These are phyloP conservation scores for Brachionus koreanus DNA, from an alignment of 1,140 invertebrate species.

Conservation along the genomic window DNA sequence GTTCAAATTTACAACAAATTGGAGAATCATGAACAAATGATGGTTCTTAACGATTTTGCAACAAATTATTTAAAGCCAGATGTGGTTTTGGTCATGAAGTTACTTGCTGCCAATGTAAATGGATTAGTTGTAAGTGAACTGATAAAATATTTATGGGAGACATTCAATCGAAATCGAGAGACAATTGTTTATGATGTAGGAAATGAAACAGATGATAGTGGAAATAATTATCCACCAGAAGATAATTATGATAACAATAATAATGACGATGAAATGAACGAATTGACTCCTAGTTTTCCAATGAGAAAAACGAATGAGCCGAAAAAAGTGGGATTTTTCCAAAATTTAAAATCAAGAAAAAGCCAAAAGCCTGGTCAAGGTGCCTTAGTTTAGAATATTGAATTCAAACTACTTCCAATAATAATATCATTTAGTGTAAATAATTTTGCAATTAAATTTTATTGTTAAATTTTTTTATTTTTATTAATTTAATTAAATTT, in stretches of 20 bases:
- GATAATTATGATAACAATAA: not conserved
- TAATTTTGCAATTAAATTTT: not conserved
- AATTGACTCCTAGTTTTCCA: slow-evolving; percentile 23
- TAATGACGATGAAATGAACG: not conserved
- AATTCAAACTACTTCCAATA: slow-evolving; percentile 1
- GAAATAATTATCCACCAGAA: not conserved
- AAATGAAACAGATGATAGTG: not conserved
- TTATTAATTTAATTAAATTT: too few species aligned
- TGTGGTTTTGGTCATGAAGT: slow-evolving; percentile 60
- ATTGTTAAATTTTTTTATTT: not conserved
- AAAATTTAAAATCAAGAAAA: slow-evolving; percentile 16
- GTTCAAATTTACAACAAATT: slow-evolving; percentile 26
- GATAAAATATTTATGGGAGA: slow-evolving; percentile 58
- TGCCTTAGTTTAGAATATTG: not conserved
- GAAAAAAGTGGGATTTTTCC: not conserved
- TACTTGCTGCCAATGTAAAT: slow-evolving; percentile 61
- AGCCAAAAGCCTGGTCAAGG: not conserved
- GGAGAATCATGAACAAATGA: slow-evolving; percentile 8
- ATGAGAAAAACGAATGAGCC: not conserved
- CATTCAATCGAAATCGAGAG: slow-evolving; percentile 5
- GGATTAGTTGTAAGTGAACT: slow-evolving; percentile 61
- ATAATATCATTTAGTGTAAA: not conserved
- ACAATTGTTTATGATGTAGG: not conserved
- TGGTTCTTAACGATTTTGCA: slow-evolving; percentile 51
- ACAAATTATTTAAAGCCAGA: slow-evolving; percentile 62